A percentile compares a stretch with the other conserved stretches of the same genome.
Evolutionary conservation across 2,888 invertebrate species (phyloP).

Genomic region (Brachypalpus laphriformis): DNA sequence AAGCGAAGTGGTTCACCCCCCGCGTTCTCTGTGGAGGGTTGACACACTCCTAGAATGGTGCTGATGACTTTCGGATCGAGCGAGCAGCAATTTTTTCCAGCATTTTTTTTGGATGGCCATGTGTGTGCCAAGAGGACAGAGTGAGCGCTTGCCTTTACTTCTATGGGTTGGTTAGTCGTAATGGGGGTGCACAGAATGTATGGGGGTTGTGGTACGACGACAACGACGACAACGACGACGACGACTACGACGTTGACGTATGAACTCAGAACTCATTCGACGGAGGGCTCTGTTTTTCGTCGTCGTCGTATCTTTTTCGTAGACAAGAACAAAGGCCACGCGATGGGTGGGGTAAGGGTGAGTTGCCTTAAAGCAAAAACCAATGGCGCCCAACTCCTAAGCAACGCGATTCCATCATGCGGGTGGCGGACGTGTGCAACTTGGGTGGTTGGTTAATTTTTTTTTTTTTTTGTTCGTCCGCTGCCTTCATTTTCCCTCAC

Average conservation of each 20-base stretch:
- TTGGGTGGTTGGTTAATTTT: slow-evolving; percentile 43
- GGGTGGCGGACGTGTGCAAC: slow-evolving; percentile 64
- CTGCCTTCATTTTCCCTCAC: slow-evolving; percentile 69
- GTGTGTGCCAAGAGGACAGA: slow-evolving; percentile 66
- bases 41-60: slow-evolving; percentile 70
- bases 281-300: slow-evolving; percentile 64
- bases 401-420: slow-evolving; percentile 70
- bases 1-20: slow-evolving; percentile 70
- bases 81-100: slow-evolving; percentile 50
- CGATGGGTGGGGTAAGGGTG: slow-evolving; percentile 25
- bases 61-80: slow-evolving; percentile 73
- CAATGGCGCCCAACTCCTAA: slow-evolving; percentile 66
- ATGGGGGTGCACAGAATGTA: slow-evolving; percentile 24
- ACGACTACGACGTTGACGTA: slow-evolving; percentile 67
- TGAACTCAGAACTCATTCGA: slow-evolving; percentile 67
- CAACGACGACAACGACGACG: slow-evolving; percentile 52
- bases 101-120: slow-evolving; percentile 66
- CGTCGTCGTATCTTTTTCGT: slow-evolving; percentile 42
- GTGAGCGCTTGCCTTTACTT: slow-evolving; percentile 56
- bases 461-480: slow-evolving; percentile 22
- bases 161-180: slow-evolving; percentile 26
- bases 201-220: slow-evolving; percentile 28
- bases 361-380: slow-evolving; percentile 42
- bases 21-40: slow-evolving; percentile 59
- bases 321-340: slow-evolving; percentile 65